Percentiles rank a stretch among this genome's conserved stretches.
Conservation (phyloP, 1,140 invertebrate genomes). For the Drosophila ambigua region DNA sequence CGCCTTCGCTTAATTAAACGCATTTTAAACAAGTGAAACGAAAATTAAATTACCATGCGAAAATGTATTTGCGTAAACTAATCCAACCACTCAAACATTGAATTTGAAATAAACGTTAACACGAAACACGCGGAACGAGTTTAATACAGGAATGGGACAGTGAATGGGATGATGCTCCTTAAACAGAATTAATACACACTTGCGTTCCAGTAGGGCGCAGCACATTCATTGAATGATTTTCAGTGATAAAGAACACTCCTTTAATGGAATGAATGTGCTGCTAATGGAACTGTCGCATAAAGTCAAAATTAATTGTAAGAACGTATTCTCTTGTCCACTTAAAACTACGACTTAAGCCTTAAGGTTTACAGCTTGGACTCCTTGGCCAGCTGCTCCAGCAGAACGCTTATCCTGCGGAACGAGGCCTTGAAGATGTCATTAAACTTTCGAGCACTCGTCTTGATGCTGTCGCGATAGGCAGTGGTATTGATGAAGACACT, state of each 20-base stretch:
- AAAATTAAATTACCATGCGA: constrained; percentile 48
- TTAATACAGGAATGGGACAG: background rate
- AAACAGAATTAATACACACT: too few species aligned
- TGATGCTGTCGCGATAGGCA: constrained; percentile 70
- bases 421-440: constrained; percentile 65
- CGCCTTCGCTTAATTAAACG: constrained; percentile 60
- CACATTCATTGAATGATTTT: too few species aligned
- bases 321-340: too few species aligned
- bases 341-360: background rate
- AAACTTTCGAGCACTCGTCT: constrained; percentile 79
- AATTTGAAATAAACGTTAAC: constrained; percentile 75
- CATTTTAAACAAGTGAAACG: constrained; percentile 67
- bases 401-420: constrained; percentile 67
- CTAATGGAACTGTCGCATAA: too few species aligned
- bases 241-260: too few species aligned
- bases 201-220: too few species aligned
- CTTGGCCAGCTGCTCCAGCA: constrained; percentile 49
- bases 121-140: constrained; percentile 15
- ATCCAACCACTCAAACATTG: constrained; percentile 66
- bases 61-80: constrained; percentile 68
- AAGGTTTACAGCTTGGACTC: constrained; percentile 55
- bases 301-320: too few species aligned
- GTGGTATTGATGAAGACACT: constrained; percentile 74
- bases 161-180: too few species aligned
- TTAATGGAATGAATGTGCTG: too few species aligned